A percentile compares a stretch with the other conserved stretches of the same genome.
Conservation (phyloP, 2,888 invertebrate species). For the Sepioteuthis lessoniana region DNA sequence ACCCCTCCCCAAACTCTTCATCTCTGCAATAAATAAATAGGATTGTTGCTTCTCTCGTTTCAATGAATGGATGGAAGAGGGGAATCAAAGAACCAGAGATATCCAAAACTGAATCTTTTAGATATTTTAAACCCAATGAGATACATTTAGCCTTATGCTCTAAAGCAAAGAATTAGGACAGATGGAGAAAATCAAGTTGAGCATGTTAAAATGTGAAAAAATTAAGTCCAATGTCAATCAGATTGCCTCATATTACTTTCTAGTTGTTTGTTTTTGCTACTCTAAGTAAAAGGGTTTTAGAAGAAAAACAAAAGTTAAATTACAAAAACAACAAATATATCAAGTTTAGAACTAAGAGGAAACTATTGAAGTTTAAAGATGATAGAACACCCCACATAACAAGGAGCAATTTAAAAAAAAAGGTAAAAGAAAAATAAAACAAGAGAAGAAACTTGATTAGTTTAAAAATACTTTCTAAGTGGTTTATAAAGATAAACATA, state of each 20-base stretch:
- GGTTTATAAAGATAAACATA: neutral
- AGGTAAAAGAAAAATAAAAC: no score
- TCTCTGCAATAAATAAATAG: neutral
- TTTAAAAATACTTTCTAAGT: neutral
- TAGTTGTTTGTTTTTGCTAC: neutral
- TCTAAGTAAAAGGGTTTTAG: neutral
- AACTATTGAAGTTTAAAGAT: neutral
- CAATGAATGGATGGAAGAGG: neutral
- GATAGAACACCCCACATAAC: neutral
- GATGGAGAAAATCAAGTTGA: neutral
- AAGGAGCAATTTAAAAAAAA: neutral
- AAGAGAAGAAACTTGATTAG: neutral
- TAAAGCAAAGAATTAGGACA: neutral
- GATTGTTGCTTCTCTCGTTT: neutral
- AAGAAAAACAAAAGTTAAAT: neutral
- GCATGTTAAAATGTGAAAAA: neutral
- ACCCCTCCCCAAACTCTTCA: neutral
- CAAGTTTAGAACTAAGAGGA: slow-evolving; percentile 14
- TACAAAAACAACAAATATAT: neutral
- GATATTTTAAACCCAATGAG: neutral
- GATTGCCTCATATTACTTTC: neutral
- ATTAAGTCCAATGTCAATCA: neutral
- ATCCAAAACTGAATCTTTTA: neutral
- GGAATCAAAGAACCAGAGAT: neutral
- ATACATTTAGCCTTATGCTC: neutral